Evolutionary conservation across 1,140 invertebrate species (phyloP).

Genomic region (Aphidius gifuensis): DNA sequence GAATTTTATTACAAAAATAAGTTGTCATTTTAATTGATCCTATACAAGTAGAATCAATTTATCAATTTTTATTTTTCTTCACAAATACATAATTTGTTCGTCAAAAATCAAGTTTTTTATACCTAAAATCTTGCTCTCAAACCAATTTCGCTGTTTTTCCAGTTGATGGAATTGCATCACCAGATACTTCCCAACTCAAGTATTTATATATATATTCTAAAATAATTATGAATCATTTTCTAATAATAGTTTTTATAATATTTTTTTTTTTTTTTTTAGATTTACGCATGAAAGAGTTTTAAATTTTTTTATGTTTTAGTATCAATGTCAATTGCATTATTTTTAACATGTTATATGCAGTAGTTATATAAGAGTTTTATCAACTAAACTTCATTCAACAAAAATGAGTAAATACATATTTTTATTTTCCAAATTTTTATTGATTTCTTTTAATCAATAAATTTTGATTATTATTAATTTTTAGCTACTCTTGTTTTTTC

Average conservation of each 20-base stretch:
- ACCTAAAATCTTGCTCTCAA: slow-evolving; percentile 41
- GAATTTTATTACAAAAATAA: no score
- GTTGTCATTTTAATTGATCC: no score
- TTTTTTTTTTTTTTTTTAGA: slow-evolving; percentile 23
- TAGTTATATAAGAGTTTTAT: slow-evolving; percentile 39
- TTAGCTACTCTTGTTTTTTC: slow-evolving; percentile 49
- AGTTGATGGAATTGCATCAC: slow-evolving; percentile 45
- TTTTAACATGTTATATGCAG: slow-evolving; percentile 39
- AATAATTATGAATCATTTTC: slow-evolving; percentile 2
- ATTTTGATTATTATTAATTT: slow-evolving; percentile 7
- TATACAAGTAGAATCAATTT: no score
- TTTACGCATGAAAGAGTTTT: slow-evolving; percentile 49
- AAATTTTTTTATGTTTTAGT: slow-evolving; percentile 46
- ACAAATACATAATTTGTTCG: no score
- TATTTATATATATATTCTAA: slow-evolving; percentile 29
- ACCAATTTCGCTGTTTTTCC: slow-evolving; percentile 55
- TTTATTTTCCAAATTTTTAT: background rate
- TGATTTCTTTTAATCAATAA: background rate
- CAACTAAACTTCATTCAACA: slow-evolving; percentile 39
- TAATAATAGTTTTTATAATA: slow-evolving; percentile 1
- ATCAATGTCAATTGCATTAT: slow-evolving; percentile 31
- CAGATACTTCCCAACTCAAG: slow-evolving; percentile 46
- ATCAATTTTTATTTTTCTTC: no score
- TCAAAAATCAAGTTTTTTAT: no score
- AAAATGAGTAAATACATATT: slow-evolving; percentile 45